Base-by-base conservation (phyloP, 2,797 vertebrate species). In the Ptychobarbus kaznakovi region DNA sequence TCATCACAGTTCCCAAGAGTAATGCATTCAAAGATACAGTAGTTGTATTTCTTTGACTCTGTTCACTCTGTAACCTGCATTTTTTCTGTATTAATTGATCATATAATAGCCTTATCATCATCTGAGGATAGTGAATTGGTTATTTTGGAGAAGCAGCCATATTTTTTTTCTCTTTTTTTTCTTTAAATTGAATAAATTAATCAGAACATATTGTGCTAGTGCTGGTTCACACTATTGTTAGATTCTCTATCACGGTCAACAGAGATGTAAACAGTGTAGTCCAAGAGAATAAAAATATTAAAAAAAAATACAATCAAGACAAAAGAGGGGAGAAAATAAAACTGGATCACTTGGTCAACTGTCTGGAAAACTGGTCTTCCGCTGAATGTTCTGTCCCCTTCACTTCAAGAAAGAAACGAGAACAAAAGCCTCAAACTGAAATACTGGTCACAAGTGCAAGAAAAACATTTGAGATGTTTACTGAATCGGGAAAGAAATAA, bases 401-500 rank as follows among this genome's bases (percentile, higher is more conserved):
- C 28, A 22, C 25, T n/a, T 53, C 35, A 58, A 56, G 1, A 58
- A 58, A 40, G 6, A 56, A 51, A 58, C 1, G 1, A 53, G 18
- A 53, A 40, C 18, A 32, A 73, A 35, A 74, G 53, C 69, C 38
- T 61, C 51, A 61, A 58, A 32, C 40, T 82, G 49, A 81, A 80
- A 80, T 22, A 20, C 42, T 35, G 16, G 10, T 66, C 58, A 65
- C 25, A 66, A 3, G 40, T 65, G 61, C 63, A 51, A 38, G 8
- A 65, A 46, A 82, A 40, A 38, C 42, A 74, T 63, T 25, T 38
- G 5, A 65, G 40, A 83, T 76, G 61, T 76, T 66, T 83, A 68
- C 72, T 40, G 58, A 76, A 66, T 75, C 0, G 4, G 56, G 42
- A 74, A 22, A 65, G 42, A 75, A 35, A 82, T 73, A 82, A 49